phyloP scores from a whole-genome alignment of 1,140 invertebrate species.

The Cyphomyrmex costatus region DNA sequence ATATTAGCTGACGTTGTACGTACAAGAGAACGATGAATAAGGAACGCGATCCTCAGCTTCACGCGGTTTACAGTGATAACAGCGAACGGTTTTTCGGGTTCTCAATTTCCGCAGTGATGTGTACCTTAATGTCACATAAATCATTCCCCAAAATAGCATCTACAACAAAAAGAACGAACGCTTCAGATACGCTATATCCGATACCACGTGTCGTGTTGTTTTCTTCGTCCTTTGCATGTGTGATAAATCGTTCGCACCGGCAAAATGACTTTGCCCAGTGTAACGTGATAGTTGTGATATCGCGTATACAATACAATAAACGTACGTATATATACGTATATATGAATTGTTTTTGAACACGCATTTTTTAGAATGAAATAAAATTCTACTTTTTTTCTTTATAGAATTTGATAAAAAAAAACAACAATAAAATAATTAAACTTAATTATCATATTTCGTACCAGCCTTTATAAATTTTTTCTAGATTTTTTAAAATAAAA shows the following conservation, averaged over 20 bases:
- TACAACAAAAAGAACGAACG: slow-evolving; percentile 40
- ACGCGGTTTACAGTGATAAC: slow-evolving; percentile 58
- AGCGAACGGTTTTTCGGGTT: slow-evolving; percentile 50
- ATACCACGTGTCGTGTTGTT: slow-evolving; percentile 50
- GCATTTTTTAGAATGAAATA: background rate
- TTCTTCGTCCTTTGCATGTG: slow-evolving; percentile 55
- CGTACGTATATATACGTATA: background rate
- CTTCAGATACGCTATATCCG: slow-evolving; percentile 40
- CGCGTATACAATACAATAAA: slow-evolving; percentile 24
- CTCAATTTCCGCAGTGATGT: slow-evolving; percentile 39
- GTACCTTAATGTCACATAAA: slow-evolving; percentile 63
- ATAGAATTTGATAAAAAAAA: background rate
- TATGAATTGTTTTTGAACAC: too few relatives aligned
- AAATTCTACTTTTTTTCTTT: background rate
- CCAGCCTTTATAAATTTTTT: background rate
- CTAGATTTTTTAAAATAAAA: background rate
- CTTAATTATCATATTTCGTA: slow-evolving; percentile 8
- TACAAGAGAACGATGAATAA: slow-evolving; percentile 44
- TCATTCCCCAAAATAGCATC: slow-evolving; percentile 42
- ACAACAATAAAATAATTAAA: slow-evolving; percentile 20
- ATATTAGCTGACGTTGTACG: slow-evolving; percentile 46
- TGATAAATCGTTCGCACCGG: slow-evolving; percentile 41
- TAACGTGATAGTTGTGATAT: slow-evolving; percentile 10
- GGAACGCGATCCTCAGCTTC: slow-evolving; percentile 38
- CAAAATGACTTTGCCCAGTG: slow-evolving; percentile 35